phyloP scores from a whole-genome alignment of 2,888 invertebrate genomes.

The Incurvaria masculella region DNA sequence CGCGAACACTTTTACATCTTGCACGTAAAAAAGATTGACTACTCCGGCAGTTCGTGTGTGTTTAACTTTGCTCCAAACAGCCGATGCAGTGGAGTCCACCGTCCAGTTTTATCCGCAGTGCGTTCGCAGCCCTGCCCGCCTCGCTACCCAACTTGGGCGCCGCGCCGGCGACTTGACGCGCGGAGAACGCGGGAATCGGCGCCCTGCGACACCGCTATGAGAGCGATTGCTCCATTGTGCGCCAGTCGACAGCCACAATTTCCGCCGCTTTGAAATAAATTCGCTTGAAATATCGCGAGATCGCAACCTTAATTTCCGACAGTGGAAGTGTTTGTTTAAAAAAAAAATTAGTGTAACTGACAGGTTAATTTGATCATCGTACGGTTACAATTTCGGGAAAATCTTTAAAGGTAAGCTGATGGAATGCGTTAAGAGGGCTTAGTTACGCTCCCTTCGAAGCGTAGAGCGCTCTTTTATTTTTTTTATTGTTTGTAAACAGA shows the following conservation, averaged over 20 bases:
- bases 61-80: conserved; percentile 37
- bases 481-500: too few relatives aligned
- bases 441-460: too few relatives aligned
- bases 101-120: conserved; percentile 35
- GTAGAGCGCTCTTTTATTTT: too few relatives aligned
- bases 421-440: too few relatives aligned
- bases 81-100: conserved; percentile 26
- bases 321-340: neutral
- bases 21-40: conserved; percentile 21
- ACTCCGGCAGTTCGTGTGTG: conserved; percentile 27
- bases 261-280: neutral
- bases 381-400: too few relatives aligned
- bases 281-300: neutral
- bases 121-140: conserved; percentile 23
- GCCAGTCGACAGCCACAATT: neutral
- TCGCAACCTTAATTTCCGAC: neutral
- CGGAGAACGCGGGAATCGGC: neutral
- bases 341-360: neutral
- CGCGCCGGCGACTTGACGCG: neutral
- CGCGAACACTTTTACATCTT: neutral
- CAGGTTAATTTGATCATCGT: neutral
- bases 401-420: too few relatives aligned
- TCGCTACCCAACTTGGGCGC: too few relatives aligned
- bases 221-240: too few relatives aligned
- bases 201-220: neutral